A percentile compares a stretch with the other conserved stretches of the same genome.
phyloP scores from a whole-genome alignment of 1,140 invertebrate genomes.

The Amyelois transitella region DNA sequence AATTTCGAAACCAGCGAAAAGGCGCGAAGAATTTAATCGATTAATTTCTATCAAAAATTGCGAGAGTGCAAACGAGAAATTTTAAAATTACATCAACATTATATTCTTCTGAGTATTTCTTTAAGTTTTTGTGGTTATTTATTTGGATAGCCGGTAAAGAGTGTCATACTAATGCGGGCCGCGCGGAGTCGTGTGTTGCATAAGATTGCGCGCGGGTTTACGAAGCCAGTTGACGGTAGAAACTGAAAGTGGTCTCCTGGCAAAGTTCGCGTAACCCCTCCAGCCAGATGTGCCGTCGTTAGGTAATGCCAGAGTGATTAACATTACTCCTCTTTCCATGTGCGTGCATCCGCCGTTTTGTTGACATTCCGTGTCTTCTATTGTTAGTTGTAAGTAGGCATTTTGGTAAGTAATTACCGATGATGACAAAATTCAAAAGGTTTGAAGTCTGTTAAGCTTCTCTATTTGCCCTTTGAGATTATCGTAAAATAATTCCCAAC shows the following conservation, averaged over 20 bases:
- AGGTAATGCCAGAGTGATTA: conserved; percentile 52
- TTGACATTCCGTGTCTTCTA: background rate
- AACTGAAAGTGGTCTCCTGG: conserved; percentile 62
- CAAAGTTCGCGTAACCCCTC: conserved; percentile 28
- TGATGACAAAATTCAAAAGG: no score
- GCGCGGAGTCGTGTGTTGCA: conserved; percentile 35
- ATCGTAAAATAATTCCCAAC: no score
- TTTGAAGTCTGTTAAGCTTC: no score
- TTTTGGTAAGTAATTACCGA: background rate
- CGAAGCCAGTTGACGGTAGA: conserved; percentile 38
- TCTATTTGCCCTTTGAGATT: no score
- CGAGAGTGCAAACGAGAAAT: background rate
- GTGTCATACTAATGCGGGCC: conserved; percentile 54
- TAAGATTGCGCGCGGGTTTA: conserved; percentile 38
- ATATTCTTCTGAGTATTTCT: conserved; percentile 14
- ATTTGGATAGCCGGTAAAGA: conserved; percentile 27
- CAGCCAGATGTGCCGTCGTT: conserved; percentile 38
- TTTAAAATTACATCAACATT: conserved; percentile 1
- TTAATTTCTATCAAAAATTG: conserved; percentile 3
- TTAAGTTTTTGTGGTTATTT: conserved; percentile 1
- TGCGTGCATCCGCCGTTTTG: conserved; percentile 33
- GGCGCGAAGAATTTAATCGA: conserved; percentile 4
- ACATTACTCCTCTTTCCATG: conserved; percentile 55
- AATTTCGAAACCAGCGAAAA: background rate
- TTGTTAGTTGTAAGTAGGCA: no score